Evolutionary conservation across 2,888 invertebrate genomes (phyloP), one percentile per base, ranked within the genome.

Genomic region (Drosophila pullipes): DNA sequence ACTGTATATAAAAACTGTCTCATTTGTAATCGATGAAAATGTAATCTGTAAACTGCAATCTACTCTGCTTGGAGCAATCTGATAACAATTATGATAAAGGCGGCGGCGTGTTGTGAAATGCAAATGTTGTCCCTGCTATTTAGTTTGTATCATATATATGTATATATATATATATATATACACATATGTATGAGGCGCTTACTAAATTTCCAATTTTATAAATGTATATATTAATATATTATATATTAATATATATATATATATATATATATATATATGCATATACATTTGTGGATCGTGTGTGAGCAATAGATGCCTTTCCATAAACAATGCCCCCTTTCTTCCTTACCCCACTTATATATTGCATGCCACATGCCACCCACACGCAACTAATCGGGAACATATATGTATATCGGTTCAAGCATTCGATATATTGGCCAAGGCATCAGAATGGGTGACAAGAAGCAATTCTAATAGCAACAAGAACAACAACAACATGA

Each of bases 1-100:
- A 47, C 35, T 69, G 66, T 80, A 70, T 80, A 76, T 78, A 76
- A 60, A 62, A 35, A 35, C 13, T 10, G 30, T 60, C 49, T 47
- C 37, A 41, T 31, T 37, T 75, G 58, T 58, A 69, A 61, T 74
- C 33, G 50, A 53, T 37, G 37, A 25, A 39, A 58, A 61, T 61
- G 13, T 62, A 37, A 74, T 47, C 54, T 75, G 31, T 53, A 41
- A 60, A 47, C 30, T 55, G 39, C 28, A 59, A 35, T 30, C 54
- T 39, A 31, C 33, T 28, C 35, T 28, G 76, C 25, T 54, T 54
- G 41, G 57, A 30, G 39, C 57, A 53, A 33, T 52, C n/a, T 31
- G 53, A 49, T 47, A 44, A 63, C 33, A 39, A 31, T 22, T 16
- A 35, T 31, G 33, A 53, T 44, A 35, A 57, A 11, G 7, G 33